These are phyloP conservation scores for Furnarius figulus DNA, from an alignment of 2,113 vertebrate genomes.

Conservation along the genomic window DNA sequence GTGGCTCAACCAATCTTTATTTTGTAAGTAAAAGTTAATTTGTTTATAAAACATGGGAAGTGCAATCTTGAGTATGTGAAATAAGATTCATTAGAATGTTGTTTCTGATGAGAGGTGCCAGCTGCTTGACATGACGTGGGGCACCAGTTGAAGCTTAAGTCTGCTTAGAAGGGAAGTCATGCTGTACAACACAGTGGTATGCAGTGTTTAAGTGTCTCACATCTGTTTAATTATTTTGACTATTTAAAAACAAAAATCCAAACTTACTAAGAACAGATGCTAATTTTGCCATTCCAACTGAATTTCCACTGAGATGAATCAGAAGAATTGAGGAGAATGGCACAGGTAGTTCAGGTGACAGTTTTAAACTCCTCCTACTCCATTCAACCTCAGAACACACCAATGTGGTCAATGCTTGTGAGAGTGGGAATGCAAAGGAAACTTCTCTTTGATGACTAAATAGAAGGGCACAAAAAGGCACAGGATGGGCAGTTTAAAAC, in stretches of 20 bases:
- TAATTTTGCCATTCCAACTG: background rate
- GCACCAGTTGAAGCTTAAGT: background rate
- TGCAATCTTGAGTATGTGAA: slow-evolving; percentile 18
- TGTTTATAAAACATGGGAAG: slow-evolving; percentile 59
- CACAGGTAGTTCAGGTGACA: background rate
- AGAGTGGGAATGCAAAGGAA: background rate
- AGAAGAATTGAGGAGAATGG: background rate
- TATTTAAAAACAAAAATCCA: background rate
- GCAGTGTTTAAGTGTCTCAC: background rate
- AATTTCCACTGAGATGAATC: background rate
- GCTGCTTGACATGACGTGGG: slow-evolving; percentile 21
- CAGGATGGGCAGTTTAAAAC: background rate
- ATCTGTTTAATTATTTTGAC: background rate
- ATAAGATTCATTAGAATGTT: slow-evolving; percentile 32
- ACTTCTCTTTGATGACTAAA: background rate
- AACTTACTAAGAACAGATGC: background rate
- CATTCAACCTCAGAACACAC: background rate
- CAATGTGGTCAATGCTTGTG: background rate
- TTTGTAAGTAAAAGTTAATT: slow-evolving; percentile 45
- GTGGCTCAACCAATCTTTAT: background rate
- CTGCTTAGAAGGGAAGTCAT: background rate
- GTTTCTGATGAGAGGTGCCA: slow-evolving; percentile 32
- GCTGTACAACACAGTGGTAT: background rate
- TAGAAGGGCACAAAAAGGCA: background rate
- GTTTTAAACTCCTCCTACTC: background rate